Evolutionary conservation across 2,797 vertebrate species (phyloP).

Genomic region (Myiothlypis chrysogaster): DNA sequence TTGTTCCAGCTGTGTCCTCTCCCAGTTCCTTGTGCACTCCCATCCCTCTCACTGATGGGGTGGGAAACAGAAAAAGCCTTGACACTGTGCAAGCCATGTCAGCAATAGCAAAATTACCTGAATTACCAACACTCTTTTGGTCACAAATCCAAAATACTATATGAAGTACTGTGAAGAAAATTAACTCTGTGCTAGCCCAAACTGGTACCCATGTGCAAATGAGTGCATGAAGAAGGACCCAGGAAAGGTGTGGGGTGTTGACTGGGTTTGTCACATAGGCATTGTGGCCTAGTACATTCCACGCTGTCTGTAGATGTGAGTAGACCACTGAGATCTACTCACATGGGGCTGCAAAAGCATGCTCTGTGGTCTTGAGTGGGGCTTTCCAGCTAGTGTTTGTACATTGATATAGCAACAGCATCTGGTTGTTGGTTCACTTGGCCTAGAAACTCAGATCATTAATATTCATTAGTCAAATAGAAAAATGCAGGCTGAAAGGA

Average conservation of each 20-base stretch:
- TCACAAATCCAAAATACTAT: not conserved
- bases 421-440: not conserved
- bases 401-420: not conserved
- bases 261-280: accelerated
- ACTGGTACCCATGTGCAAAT: not conserved
- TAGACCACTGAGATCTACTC: not conserved
- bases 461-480: not conserved
- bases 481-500: not conserved
- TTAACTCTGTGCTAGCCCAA: not conserved
- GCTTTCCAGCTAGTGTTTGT: not conserved
- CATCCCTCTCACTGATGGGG: accelerated
- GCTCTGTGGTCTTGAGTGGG: not conserved
- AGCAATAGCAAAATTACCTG: not conserved
- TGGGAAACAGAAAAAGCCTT: not conserved
- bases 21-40: not conserved
- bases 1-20: not conserved
- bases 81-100: not conserved
- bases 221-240: not conserved
- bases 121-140: not conserved
- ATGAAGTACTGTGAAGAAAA: not conserved
- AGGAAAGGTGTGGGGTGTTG: not conserved
- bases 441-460: not conserved
- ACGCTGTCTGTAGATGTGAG: not conserved
- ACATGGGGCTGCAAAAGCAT: not conserved
- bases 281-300: not conserved